phyloP scores from a whole-genome alignment of 1,140 invertebrate genomes.

The Drosophila dunni region DNA sequence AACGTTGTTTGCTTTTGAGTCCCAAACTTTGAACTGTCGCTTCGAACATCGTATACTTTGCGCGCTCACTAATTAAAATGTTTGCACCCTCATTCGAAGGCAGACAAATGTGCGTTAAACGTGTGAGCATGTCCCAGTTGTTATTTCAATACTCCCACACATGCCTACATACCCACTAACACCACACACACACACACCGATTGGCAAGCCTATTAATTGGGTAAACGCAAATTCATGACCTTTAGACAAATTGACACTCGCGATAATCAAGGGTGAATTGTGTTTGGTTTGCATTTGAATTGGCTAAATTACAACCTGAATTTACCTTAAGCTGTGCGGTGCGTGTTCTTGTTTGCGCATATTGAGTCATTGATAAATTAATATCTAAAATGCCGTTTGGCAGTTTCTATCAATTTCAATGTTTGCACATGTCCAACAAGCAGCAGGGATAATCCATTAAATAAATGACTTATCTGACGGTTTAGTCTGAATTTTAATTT shows the following conservation, averaged over 20 bases:
- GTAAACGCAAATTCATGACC: slow-evolving; percentile 68
- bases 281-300: slow-evolving; percentile 28
- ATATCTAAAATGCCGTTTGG: slow-evolving; percentile 15
- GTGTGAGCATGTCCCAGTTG: slow-evolving; percentile 40
- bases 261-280: slow-evolving; percentile 74
- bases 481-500: slow-evolving; percentile 2
- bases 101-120: slow-evolving; percentile 31
- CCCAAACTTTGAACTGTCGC: slow-evolving; percentile 32
- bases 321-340: slow-evolving; percentile 8
- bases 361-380: slow-evolving; percentile 12
- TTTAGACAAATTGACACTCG: slow-evolving; percentile 75
- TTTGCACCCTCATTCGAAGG: slow-evolving; percentile 32
- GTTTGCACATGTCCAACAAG: slow-evolving; percentile 16
- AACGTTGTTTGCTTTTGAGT: slow-evolving; percentile 11
- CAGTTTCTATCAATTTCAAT: slow-evolving; percentile 16
- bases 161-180: slow-evolving; percentile 9
- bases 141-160: slow-evolving; percentile 33
- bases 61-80: slow-evolving; percentile 74
- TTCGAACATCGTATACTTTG: slow-evolving; percentile 42
- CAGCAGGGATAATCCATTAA: slow-evolving; percentile 14
- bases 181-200: slow-evolving; percentile 20
- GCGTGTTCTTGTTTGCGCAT: neutral
- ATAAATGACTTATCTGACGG: slow-evolving; percentile 2
- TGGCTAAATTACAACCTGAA: slow-evolving; percentile 41
- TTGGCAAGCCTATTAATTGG: slow-evolving; percentile 75